Evolutionary conservation across 2,113 vertebrate genomes (phyloP), one percentile per base, ranked within the genome.

Genomic region (Hippocampus comes): DNA sequence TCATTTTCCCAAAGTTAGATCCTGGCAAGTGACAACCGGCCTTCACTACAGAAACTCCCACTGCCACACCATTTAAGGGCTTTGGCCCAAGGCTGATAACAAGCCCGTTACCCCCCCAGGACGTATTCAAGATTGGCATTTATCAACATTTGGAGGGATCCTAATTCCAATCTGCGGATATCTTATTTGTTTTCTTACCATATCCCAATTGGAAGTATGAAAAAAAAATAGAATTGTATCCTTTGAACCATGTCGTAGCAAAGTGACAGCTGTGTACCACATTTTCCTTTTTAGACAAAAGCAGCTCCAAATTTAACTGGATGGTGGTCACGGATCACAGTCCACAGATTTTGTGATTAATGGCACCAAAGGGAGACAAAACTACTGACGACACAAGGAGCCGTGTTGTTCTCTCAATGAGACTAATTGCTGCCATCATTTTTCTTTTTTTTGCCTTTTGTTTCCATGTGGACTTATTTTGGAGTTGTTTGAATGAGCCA

Each of bases 401-500:
- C 66, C 71, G 68, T 63, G 85, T 86, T 86, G 87, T 86, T 83
- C 78, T 82, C 80, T 85, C 63, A 75, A 83, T 87, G 79, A 88
- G 86, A 88, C 84, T 88, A 85, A 90, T 88, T 91, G 80, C 86
- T 79, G 83, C 83, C 79, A 87, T 63, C 49, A 72, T 82, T 75
- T 75, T 68, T 75, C 81, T 79, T 75, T 75, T 20, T 34, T 61
- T 18, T 18, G 48, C 5, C 59, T 30, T 61, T 72, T 76, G 63
- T 53, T 51, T 55, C 53, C 70, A 64, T 72, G 72, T 76, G 65
- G 65, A 74, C 70, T 73, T 76, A 4, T 71, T 72, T 72, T 70
- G 41, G 63, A 85, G 75, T 88, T 82, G 78, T 77, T 89, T 78
- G 84, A 90, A 91, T 81, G 77, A 82, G 67, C 83, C 84, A 84